These are phyloP conservation scores for Laticauda laticaudata DNA, from an alignment of 2,113 vertebrate genomes.

Conservation along the genomic window DNA sequence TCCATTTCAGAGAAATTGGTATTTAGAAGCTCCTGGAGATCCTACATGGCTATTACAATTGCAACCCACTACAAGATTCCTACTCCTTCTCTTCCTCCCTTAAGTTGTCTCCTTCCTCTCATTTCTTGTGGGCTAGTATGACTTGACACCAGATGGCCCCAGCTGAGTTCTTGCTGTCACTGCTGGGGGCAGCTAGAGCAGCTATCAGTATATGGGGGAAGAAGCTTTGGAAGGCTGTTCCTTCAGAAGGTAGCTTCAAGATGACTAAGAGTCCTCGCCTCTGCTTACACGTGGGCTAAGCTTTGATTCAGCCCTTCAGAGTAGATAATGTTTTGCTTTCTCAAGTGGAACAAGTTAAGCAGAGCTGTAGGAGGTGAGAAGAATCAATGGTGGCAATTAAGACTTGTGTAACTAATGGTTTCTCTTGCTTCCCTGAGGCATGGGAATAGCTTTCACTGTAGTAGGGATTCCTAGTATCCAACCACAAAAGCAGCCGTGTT, in stretches of 20 bases:
- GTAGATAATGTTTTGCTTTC: background rate
- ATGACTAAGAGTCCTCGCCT: background rate
- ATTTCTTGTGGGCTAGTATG: background rate
- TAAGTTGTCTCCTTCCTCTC: background rate
- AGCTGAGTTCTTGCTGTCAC: background rate
- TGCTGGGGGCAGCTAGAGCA: background rate
- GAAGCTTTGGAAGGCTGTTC: background rate
- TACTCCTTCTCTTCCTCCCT: background rate
- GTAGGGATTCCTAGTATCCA: background rate
- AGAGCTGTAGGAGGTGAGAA: slow-evolving; percentile 6
- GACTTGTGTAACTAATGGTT: background rate
- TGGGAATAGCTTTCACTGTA: background rate
- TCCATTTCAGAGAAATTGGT: background rate
- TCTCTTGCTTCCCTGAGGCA: background rate
- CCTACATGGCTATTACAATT: background rate
- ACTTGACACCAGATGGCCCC: background rate
- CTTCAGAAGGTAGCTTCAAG: background rate
- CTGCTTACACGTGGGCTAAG: background rate
- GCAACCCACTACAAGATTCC: background rate
- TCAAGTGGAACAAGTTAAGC: slow-evolving; percentile 2
- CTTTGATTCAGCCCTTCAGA: background rate
- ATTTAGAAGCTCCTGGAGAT: background rate
- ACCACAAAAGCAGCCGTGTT: background rate
- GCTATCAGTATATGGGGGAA: background rate
- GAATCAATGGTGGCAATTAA: slow-evolving; percentile 1